Evolutionary conservation across 2,113 vertebrate species (phyloP).

Genomic region (Melanerpes formicivorus): DNA sequence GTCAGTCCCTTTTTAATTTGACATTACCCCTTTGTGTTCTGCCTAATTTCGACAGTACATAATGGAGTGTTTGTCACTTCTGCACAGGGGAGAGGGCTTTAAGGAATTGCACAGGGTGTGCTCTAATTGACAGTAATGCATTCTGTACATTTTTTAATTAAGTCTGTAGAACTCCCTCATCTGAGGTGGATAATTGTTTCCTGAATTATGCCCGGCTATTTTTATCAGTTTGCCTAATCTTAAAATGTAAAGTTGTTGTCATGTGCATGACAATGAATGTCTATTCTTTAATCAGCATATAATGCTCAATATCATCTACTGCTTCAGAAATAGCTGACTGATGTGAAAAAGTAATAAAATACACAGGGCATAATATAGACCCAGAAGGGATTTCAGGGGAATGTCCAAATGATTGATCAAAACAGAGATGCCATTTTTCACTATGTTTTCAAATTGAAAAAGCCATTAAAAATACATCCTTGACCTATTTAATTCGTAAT

Average conservation of each 20-base stretch:
- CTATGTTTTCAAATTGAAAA: neutral
- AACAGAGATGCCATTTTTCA: neutral
- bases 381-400: neutral
- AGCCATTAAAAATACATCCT: neutral
- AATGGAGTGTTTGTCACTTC: slow-evolving; percentile 27
- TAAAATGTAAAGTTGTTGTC: slow-evolving; percentile 6
- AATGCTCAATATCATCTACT: neutral
- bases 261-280: neutral
- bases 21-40: slow-evolving; percentile 22
- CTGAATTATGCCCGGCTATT: slow-evolving; percentile 45
- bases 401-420: neutral
- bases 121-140: slow-evolving; percentile 60
- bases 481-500: neutral
- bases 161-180: slow-evolving; percentile 53
- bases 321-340: neutral
- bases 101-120: slow-evolving; percentile 51
- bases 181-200: slow-evolving; percentile 55
- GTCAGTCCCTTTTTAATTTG: slow-evolving; percentile 29
- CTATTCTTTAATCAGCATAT: neutral
- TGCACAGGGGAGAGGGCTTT: slow-evolving; percentile 14
- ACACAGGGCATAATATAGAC: neutral
- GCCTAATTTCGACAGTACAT: slow-evolving; percentile 1
- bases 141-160: slow-evolving; percentile 60
- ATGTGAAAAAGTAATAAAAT: neutral
- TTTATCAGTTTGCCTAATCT: slow-evolving; percentile 22